Evolutionary conservation across 92 coral and sea anemone genomes (phyloP), one percentile per base, ranked within the genome.

Genomic region (Siderastrea radians): DNA sequence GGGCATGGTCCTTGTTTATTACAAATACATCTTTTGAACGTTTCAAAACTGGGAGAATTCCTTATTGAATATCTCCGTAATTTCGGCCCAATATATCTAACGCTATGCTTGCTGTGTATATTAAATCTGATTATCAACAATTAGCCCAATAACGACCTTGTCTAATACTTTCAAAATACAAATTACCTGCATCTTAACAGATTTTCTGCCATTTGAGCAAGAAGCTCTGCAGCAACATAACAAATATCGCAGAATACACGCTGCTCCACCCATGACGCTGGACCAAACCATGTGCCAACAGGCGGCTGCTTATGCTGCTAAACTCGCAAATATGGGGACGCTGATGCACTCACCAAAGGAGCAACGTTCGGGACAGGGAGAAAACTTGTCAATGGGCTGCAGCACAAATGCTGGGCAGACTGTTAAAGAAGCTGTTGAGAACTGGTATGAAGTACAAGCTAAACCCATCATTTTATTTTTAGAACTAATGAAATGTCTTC

Each of bases 341-440:
- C 14, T 95, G 49, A 55, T 64, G 68, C 98, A 95, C 71, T 89
- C 98, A 1, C 6, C 79, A 16, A 69, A 26, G 38, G 38, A 26
- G 38, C 38, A 26, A 0, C 38, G 95, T 19, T 17, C 60, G 0
- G 85, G 78, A 6, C 82, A 93, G 57, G 98, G 98, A 17, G 98
- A 95, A 68, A 95, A 95, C 61, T 92, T 95, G 6, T 72, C 79
- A 19, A 72, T 83, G 94, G 96, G 91, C 15, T 94, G 96, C 49
- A 60, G 44, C 38, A 13, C 67, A 0, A 46, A 66, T 2, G 68
- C n/a, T 9, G 82, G 71, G 19, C 87, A 88, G 43, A 66, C 92
- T n/a, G 55, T 55, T 1, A 72, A 72, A 66, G 79, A 80, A 48
- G 92, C 90, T 1, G 84, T 88, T 38, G 51, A 61, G 0, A 79